Percentiles rank a stretch among this genome's conserved stretches.
Evolutionary conservation across 2,797 vertebrate species (phyloP).

Genomic region (Holocentrus rufus): DNA sequence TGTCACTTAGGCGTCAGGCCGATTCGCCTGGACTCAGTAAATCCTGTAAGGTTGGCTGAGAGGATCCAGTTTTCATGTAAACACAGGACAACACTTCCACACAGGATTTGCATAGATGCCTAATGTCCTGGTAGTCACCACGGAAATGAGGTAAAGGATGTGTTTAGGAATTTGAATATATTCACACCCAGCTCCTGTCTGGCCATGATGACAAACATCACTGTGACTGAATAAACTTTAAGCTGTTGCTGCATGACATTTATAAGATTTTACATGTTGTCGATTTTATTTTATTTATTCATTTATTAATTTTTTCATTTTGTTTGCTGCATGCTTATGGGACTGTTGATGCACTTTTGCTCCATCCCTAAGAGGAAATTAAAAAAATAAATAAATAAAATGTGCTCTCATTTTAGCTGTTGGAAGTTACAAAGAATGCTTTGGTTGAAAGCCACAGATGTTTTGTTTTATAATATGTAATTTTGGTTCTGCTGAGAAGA

Average conservation of each 20-base stretch:
- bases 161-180: constrained; percentile 72
- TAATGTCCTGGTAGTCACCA: constrained; percentile 58
- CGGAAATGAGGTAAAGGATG: constrained; percentile 67
- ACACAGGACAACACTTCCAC: constrained; percentile 35
- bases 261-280: not conserved
- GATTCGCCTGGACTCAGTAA: not conserved
- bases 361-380: too few species aligned
- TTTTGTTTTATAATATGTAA: too few species aligned
- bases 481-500: too few species aligned
- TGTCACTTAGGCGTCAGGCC: constrained; percentile 14
- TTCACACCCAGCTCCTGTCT: constrained; percentile 31
- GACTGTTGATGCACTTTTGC: too few species aligned
- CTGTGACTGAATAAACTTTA: not conserved
- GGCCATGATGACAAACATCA: constrained; percentile 35
- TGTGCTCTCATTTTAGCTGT: too few species aligned
- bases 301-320: not conserved
- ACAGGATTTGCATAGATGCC: constrained; percentile 74
- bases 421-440: too few species aligned
- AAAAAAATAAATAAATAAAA: too few species aligned
- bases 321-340: too few species aligned
- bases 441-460: too few species aligned
- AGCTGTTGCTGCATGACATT: not conserved
- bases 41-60: not conserved
- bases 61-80: not conserved
- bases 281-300: too few species aligned